These are phyloP conservation scores for Oryzias curvinotus DNA, from an alignment of 2,113 vertebrate genomes.

Conservation along the genomic window DNA sequence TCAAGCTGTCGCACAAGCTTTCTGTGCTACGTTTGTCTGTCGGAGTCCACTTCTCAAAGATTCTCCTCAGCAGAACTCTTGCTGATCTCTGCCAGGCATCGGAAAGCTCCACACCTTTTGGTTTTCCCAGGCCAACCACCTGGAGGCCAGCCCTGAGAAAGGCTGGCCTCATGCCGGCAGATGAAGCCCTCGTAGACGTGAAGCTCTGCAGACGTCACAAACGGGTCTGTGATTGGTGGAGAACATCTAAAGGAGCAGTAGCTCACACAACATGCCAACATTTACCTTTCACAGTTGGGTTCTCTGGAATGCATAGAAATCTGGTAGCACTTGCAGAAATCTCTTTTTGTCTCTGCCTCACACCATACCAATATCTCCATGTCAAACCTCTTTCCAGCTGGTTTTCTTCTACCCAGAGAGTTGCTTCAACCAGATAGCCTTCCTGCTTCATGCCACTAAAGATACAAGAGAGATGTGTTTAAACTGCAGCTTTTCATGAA, in stretches of 20 bases:
- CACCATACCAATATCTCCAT: conserved; percentile 30
- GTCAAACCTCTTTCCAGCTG: accelerated
- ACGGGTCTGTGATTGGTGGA: background rate
- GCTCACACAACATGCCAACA: background rate
- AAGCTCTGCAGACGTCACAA: conserved; percentile 46
- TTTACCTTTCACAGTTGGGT: conserved; percentile 47
- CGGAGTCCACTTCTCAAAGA: conserved; percentile 63
- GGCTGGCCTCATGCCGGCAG: accelerated
- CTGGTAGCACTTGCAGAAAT: background rate
- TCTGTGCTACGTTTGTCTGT: conserved; percentile 29
- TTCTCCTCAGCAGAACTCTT: conserved; percentile 31
- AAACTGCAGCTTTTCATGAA: background rate
- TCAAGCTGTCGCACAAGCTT: conserved; percentile 15
- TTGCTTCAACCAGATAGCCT: conserved; percentile 61
- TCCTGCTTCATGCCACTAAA: conserved; percentile 19
- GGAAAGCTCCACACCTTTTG: conserved; percentile 3
- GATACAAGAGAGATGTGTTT: background rate
- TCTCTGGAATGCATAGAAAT: accelerated
- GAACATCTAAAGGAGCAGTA: background rate
- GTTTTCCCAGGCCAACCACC: accelerated
- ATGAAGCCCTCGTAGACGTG: conserved; percentile 71
- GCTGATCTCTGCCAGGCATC: conserved; percentile 56
- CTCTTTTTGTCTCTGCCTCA: conserved; percentile 23
- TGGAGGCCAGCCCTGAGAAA: accelerated
- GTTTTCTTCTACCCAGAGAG: conserved; percentile 14